A percentile compares a stretch with the other conserved stretches of the same genome.
Conservation (phyloP, 2,113 vertebrate species). For the Lynx canadensis region DNA sequence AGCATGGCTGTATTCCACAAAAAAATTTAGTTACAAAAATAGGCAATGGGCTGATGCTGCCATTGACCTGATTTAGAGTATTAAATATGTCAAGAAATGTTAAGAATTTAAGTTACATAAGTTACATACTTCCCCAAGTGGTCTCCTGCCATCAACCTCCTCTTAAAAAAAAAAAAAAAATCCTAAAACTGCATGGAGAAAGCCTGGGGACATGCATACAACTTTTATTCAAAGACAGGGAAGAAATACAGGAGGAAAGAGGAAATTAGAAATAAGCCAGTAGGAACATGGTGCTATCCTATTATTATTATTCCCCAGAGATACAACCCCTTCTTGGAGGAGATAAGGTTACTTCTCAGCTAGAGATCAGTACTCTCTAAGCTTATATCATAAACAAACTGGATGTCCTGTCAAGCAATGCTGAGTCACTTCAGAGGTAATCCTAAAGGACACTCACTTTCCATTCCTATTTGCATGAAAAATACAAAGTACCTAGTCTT, state of each 20-base stretch:
- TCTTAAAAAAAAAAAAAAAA: constrained; percentile 10
- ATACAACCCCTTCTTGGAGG: background rate
- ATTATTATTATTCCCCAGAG: background rate
- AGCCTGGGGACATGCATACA: background rate
- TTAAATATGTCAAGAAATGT: background rate
- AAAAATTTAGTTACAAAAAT: background rate
- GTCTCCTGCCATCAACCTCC: background rate
- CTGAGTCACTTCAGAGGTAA: background rate
- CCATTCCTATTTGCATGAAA: background rate
- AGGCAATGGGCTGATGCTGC: background rate
- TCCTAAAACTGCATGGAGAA: constrained; percentile 28
- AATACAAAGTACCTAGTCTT: constrained; percentile 14
- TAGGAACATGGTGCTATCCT: background rate
- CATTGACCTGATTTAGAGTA: background rate
- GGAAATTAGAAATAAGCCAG: background rate
- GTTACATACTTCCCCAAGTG: background rate
- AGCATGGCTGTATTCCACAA: background rate
- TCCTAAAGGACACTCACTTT: background rate
- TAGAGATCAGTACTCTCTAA: background rate
- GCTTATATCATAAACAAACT: background rate
- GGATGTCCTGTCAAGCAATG: background rate
- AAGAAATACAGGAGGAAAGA: background rate
- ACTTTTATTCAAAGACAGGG: background rate
- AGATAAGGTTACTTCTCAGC: background rate
- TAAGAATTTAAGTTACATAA: background rate